phyloP scores from a whole-genome alignment of 2,113 vertebrate species.

The Brachyhypopomus occidentalis region DNA sequence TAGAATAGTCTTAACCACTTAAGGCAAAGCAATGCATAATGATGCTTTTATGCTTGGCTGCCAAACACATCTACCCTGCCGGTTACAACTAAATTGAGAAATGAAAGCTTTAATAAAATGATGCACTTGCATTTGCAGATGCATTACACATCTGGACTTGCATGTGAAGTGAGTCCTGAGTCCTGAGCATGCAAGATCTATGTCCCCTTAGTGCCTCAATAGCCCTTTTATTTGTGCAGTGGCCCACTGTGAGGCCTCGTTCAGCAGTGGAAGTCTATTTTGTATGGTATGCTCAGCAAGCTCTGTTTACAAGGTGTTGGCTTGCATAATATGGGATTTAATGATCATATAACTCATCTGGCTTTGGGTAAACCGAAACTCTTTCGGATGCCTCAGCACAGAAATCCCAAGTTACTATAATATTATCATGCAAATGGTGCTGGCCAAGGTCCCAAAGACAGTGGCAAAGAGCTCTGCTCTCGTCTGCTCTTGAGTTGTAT shows the following conservation, averaged over 20 bases:
- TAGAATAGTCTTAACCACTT: slow-evolving; percentile 1
- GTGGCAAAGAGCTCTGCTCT: background rate
- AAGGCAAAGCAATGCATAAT: slow-evolving; percentile 7
- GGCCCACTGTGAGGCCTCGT: slow-evolving; percentile 23
- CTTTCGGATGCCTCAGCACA: background rate
- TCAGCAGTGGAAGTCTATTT: slow-evolving; percentile 17
- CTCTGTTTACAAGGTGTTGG: slow-evolving; percentile 3
- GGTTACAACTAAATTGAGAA: slow-evolving; percentile 24
- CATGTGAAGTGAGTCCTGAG: slow-evolving; percentile 44
- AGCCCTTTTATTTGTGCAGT: slow-evolving; percentile 42
- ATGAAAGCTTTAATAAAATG: slow-evolving; percentile 35
- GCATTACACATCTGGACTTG: slow-evolving; percentile 13
- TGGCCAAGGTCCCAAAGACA: background rate
- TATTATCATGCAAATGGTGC: slow-evolving; percentile 1
- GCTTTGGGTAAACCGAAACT: background rate
- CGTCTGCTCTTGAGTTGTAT: background rate
- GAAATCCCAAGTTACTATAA: slow-evolving; percentile 14
- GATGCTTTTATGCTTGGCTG: slow-evolving; percentile 19
- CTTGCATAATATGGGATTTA: background rate
- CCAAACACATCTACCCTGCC: background rate
- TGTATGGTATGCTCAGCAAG: slow-evolving; percentile 10
- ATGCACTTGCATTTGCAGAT: background rate
- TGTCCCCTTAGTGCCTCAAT: slow-evolving; percentile 15
- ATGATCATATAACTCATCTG: background rate
- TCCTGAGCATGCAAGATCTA: slow-evolving; percentile 1